These are phyloP conservation scores for Oryzaephilus surinamensis DNA, from an alignment of 1,140 invertebrate genomes.

Conservation along the genomic window DNA sequence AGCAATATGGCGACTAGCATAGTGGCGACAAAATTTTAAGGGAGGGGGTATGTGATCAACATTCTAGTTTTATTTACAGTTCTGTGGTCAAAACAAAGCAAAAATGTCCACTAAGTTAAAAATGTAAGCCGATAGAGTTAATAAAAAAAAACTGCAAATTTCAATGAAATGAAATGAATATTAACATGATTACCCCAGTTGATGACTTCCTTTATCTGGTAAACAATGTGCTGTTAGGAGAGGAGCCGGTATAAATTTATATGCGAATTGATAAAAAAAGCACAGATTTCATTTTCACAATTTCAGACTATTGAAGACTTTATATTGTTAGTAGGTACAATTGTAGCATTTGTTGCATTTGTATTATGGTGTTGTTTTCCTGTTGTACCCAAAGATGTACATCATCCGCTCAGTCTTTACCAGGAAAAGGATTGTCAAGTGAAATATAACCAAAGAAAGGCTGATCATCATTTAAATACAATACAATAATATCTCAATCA, in stretches of 20 bases:
- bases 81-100: no score
- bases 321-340: constrained; percentile 48
- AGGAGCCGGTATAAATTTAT: constrained; percentile 46
- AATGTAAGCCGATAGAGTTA: no score
- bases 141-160: no score
- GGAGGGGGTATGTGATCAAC: no score
- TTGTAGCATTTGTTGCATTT: constrained; percentile 51
- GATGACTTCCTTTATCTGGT: constrained; percentile 49
- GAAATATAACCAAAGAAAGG: constrained; percentile 21
- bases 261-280: not conserved
- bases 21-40: no score
- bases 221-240: constrained; percentile 47
- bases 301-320: constrained; percentile 45
- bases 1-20: no score
- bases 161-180: no score
- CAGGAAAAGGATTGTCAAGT: constrained; percentile 21
- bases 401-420: constrained; percentile 20
- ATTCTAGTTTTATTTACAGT: no score
- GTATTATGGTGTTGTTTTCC: constrained; percentile 54
- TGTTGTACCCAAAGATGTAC: constrained; percentile 44
- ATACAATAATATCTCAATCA: no score
- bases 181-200: constrained; percentile 46
- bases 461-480: constrained; percentile 17
- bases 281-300: not conserved
- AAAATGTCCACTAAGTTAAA: no score